Base-by-base conservation (phyloP, 1,140 invertebrate species). In the Cherax destructor region DNA sequence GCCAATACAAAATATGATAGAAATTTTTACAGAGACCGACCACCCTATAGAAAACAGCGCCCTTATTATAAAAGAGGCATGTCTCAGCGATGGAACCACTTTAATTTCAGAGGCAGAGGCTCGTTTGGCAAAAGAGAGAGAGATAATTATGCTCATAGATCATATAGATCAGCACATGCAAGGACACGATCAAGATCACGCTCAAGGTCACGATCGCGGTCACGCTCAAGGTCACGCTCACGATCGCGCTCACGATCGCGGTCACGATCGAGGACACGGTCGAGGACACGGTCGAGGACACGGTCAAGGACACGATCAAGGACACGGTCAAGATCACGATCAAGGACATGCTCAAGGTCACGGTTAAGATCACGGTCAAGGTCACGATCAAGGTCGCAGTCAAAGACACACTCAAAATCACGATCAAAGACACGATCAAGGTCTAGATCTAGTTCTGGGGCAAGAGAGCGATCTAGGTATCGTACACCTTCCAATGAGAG, bases 141-240 rank as follows among this genome's bases (percentile, higher is more conserved):
- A 69, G 24, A 83, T 1, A 47, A 21, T n/a, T 30, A 7, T n/a
- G n/a, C 16, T n/a, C 50, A 83, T 16, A 87, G 76, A 18, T 87
- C 85, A 78, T 50, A 47, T 11, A 77, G 21, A 61, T 61, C 56
- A 65, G n/a, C 5, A 6, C 61, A 56, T 11, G 21, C 59, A 69
- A 83, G 81, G 52, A 65, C 85, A 18, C 56, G 74, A 6, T 72
- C 76, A 6, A 87, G 85, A 16, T 87, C 85, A 30, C 52, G 80
- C n/a, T 83, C 79, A 80, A 18, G 80, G 52, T 83, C 80, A 59
- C 52, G 76, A 41, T 78, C 76, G 1, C 7, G n/a, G 18, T 78
- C 76, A 30, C n/a, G 30, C 7, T n/a, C 76, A 3, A 24, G 76
- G 6, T 78, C 77, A 49, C 9, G 52, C 3, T 56, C 52, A 7